Conservation (phyloP, 2,113 vertebrate genomes). For the Ammodramus savannarum region DNA sequence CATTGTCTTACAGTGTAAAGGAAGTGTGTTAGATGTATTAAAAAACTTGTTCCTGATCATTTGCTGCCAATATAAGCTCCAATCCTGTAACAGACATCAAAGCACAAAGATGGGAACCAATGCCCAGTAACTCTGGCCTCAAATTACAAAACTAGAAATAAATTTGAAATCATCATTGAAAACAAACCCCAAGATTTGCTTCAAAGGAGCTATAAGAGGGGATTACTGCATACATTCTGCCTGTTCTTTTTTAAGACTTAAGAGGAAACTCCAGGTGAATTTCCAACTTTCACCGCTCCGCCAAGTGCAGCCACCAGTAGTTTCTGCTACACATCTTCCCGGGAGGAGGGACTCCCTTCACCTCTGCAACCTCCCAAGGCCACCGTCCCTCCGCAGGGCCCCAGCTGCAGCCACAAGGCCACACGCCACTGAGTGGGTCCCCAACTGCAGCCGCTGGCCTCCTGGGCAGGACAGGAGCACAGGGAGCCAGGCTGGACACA, state of each 20-base stretch:
- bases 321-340: neutral
- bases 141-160: neutral
- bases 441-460: fast-evolving
- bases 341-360: neutral
- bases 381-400: fast-evolving
- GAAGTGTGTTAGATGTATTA: neutral
- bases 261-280: neutral
- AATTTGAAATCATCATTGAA: neutral
- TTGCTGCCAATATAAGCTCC: neutral
- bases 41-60: neutral
- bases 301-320: neutral
- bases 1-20: neutral
- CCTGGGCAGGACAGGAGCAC: fast-evolving
- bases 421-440: no score
- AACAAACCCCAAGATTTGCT: neutral
- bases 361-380: fast-evolving
- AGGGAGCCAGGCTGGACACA: fast-evolving
- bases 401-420: neutral
- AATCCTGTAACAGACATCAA: neutral
- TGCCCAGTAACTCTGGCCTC: neutral
- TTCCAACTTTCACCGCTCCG: neutral
- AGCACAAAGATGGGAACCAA: neutral
- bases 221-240: neutral
- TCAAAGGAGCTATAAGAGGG: neutral
- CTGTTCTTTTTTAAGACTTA: neutral